phyloP scores from a whole-genome alignment of 92 coral and sea anemone species.

The Ricordea florida region DNA sequence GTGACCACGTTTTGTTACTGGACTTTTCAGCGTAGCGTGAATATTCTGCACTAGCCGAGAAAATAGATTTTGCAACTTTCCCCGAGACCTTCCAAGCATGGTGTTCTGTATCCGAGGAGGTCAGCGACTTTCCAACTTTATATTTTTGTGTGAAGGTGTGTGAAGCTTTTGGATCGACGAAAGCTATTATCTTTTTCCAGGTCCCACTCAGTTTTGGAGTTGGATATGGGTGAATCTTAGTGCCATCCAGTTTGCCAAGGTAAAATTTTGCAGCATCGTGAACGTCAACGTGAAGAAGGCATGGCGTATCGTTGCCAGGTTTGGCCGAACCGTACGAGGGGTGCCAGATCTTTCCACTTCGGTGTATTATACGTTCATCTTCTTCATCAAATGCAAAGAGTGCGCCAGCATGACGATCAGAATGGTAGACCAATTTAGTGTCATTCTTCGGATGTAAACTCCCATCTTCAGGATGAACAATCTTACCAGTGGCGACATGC shows the following conservation, averaged over 20 bases:
- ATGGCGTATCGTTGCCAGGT: conserved; percentile 9
- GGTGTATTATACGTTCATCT: not conserved
- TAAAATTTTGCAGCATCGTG: conserved; percentile 2
- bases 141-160: not conserved
- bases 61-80: not conserved
- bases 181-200: conserved; percentile 2
- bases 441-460: not conserved
- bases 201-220: not conserved
- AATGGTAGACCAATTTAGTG: not conserved
- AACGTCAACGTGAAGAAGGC: conserved; percentile 4
- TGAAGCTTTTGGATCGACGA: conserved; percentile 7
- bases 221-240: conserved; percentile 10
- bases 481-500: not conserved
- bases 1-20: not conserved
- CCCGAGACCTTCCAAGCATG: not conserved
- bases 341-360: not conserved
- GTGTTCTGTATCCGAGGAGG: not conserved
- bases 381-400: not conserved
- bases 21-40: not conserved
- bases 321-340: not conserved
- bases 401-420: not conserved
- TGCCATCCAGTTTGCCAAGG: conserved; percentile 12
- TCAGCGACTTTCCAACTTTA: not conserved
- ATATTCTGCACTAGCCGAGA: not conserved
- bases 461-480: not conserved